Base-by-base conservation (phyloP, 2,888 invertebrate species). In the Tanypteryx hageni region DNA sequence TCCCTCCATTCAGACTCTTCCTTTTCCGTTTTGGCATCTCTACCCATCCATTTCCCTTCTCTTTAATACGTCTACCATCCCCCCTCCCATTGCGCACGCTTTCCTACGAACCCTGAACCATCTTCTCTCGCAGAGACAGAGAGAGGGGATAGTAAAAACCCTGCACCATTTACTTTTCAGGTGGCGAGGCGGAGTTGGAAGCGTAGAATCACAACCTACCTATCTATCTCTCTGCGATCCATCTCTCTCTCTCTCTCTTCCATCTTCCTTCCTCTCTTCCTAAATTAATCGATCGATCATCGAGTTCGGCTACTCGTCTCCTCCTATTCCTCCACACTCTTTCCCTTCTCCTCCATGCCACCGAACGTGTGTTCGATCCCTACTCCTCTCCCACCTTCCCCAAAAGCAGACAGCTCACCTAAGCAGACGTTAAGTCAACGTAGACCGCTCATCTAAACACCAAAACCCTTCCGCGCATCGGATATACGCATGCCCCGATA, bases 221-320 rank as follows among this genome's bases (percentile, higher is more conserved):
- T n/a, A n/a, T n/a, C n/a, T n/a, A n/a, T n/a, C n/a, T n/a, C n/a
- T n/a, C n/a, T n/a, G n/a, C n/a, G n/a, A n/a, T n/a, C n/a, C n/a
- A n/a, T n/a, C n/a, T n/a, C n/a, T n/a, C n/a, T n/a, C n/a, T 44
- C 44, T 22, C 13, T 18, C 18, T 61, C 61, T 22, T 22, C 76
- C 27, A 27, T 14, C 76, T 27, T 1, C 76, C 76, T 4, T 27
- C 68, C 22, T 68, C 68, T 68, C 68, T 22, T 68, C n/a, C 27
- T 27, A 27, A 76, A 76, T 76, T 76, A 76, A 76, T 76, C 76
- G 76, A 76, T 76, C 76, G 76, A 22, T 22, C 68, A 68, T 68
- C 68, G 18, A 18, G 18, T 68, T 68, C 68, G 18, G 1, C 22
- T 76, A 27, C 22, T 2, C 76, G 76, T 76, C 27, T 22, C 27